A percentile compares a stretch with the other conserved stretches of the same genome.
Evolutionary conservation across 2,888 invertebrate species (phyloP).

Genomic region (Parnassius smintheus): DNA sequence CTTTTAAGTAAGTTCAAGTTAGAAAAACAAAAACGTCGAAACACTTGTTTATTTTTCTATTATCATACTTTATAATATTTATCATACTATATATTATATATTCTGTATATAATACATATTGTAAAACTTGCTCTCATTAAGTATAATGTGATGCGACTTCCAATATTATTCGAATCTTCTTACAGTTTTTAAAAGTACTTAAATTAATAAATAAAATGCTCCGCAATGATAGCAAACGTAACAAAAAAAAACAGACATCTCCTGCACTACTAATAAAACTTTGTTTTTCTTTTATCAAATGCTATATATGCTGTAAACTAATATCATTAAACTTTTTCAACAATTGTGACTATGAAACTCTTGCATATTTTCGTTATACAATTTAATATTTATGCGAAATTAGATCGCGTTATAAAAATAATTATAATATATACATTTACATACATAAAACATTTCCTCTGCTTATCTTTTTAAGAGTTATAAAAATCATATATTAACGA

Average conservation of each 20-base stretch:
- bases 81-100: too few species aligned
- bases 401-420: slow-evolving; percentile 2
- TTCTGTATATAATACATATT: too few species aligned
- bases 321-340: slow-evolving; percentile 7
- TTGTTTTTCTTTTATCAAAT: slow-evolving; percentile 15
- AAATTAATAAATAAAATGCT: neutral
- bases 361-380: slow-evolving; percentile 5
- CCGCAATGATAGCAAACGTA: slow-evolving; percentile 7
- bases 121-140: neutral
- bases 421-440: neutral
- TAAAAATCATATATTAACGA: too few species aligned
- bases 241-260: neutral
- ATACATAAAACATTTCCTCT: neutral
- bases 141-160: slow-evolving; percentile 3
- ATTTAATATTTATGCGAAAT: slow-evolving; percentile 1
- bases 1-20: too few species aligned
- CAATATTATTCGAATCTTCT: slow-evolving; percentile 10
- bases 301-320: slow-evolving; percentile 1
- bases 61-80: too few species aligned
- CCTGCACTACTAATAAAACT: slow-evolving; percentile 12
- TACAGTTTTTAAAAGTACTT: slow-evolving; percentile 1
- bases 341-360: slow-evolving; percentile 12
- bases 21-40: too few species aligned
- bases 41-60: too few species aligned
- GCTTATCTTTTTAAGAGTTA: too few species aligned